Conservation (phyloP, 64 coral and sea anemone genomes). For the Porites lutea region DNA sequence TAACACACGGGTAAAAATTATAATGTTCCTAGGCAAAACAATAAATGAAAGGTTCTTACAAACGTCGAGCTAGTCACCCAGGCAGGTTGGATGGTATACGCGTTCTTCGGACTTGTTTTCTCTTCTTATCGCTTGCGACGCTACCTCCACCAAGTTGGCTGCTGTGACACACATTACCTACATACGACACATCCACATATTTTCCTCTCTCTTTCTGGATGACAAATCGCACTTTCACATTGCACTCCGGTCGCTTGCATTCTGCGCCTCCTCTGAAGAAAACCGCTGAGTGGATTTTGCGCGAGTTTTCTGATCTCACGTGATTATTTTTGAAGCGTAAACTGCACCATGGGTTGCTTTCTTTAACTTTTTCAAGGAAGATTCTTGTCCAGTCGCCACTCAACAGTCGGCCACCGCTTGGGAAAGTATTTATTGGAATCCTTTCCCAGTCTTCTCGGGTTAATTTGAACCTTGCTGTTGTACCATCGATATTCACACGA, state of each 20-base stretch:
- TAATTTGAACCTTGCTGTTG: conserved; percentile 24
- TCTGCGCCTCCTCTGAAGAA: conserved; percentile 52
- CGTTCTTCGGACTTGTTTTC: neutral
- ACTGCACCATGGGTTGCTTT: conserved; percentile 57
- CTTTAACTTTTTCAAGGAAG: conserved; percentile 34
- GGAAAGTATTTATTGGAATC: conserved; percentile 48
- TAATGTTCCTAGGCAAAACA: neutral
- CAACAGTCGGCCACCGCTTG: conserved; percentile 39
- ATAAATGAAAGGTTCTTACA: no score
- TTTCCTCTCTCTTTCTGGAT: conserved; percentile 45
- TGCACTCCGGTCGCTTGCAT: conserved; percentile 42
- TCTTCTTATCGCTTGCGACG: conserved; percentile 4
- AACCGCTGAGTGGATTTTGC: conserved; percentile 56
- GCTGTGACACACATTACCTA: conserved; percentile 30
- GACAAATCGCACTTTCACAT: conserved; percentile 46
- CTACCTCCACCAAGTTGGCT: conserved; percentile 17
- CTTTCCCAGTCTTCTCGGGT: conserved; percentile 35
- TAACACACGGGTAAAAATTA: no score
- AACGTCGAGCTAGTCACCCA: neutral
- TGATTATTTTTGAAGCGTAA: conserved; percentile 55
- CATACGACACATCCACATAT: conserved; percentile 44
- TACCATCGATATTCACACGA: conserved; percentile 24
- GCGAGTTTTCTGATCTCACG: conserved; percentile 52
- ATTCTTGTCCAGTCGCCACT: conserved; percentile 51
- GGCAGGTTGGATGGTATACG: neutral